Base-by-base conservation (phyloP, 2,113 vertebrate species). In the Petrocephalus microphthalmus region DNA sequence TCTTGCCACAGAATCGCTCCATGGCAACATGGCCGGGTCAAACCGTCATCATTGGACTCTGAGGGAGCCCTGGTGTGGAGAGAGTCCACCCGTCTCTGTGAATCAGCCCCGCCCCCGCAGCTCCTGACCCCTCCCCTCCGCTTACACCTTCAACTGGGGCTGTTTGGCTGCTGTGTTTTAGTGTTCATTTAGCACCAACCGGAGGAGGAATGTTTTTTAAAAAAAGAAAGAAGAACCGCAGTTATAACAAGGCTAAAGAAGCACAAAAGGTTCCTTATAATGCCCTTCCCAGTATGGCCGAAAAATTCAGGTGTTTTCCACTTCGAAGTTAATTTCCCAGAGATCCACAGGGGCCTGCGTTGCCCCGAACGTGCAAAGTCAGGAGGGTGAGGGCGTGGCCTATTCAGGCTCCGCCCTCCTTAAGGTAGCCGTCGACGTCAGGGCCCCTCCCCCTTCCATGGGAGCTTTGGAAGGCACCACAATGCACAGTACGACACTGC, bases 1-100 rank as follows among this genome's bases (percentile, higher is more conserved):
- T 53, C 29, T 45, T 86, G 25, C 17, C 52, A 84, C 10, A 22
- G 47, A 47, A 52, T 1, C 22, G 82, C 82, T 51, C 42, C 4
- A n/a, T 5, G 82, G 82, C 22, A n/a, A 49, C 15, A 1, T 37
- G 13, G 13, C 54, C 33, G 6, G 3, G 17, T 86, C 45, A 64
- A 84, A 45, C 85, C n/a, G 20, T 60, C 85, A 47, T 86, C 85
- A 86, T 60, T 47, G 54, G 54, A 86, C 85, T 7, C 85, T 47
- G 25, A 2, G 2, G 33, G 25, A 37, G 6, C 52, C 52, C n/a
- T 52, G 15, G 29, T 85, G n/a, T 33, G 19, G 25, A 49, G 22
- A 56, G 84, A 60, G 78, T 20, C 74, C 29, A 8, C 82, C 87
- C 5, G 13, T 83, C 87, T 83, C 53, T 53, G 17, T 33, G 71